Evolutionary conservation across 30 jellyfish, hydroid and myxozoan genomes (phyloP), one percentile per base, ranked within the genome.

Genomic region (Euphysa ruthae): DNA sequence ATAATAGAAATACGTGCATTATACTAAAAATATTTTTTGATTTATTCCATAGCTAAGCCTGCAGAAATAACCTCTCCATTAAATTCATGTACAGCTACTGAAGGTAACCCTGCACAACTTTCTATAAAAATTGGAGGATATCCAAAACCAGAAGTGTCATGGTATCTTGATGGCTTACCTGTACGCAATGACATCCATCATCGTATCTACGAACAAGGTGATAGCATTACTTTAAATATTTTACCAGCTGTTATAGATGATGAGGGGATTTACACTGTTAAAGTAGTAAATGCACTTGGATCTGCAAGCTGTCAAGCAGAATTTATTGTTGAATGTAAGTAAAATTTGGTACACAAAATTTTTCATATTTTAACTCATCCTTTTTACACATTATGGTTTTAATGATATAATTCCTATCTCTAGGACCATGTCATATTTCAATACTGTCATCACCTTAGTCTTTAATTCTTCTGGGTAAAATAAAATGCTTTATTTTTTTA

Each of bases 161-260:
- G 98, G 98, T 90, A 58, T 58, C 80, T 81, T 20, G 91, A 90
- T 62, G 98, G 98, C 24, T 74, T 69, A 2, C 98, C 98, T 38
- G 91, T 90, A 10, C 90, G 94, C 49, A 72, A 52, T 31, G 95
- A 81, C 68, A 75, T 77, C 66, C 58, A 80, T 1, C 95, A 90
- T 58, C 70, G 71, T 33, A 57, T 90, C 18, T 51, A 55, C 46
- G 55, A 50, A 23, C 86, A 71, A 6, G 95, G 70, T 16, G 92
- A 68, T 19, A 14, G 30, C 8, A 78, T 71, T 3, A 46, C 69
- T 22, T 66, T 81, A 50, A 60, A 55, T 6, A 90, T 90, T 29
- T 55, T 81, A 0, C 88, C 80, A 12, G 84, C 86, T 13, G 93
- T 56, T 20, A 69, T 81, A 14, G 83, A 75, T 25, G 98, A 90